Base-by-base conservation (phyloP, 1,140 invertebrate genomes). In the Trichonephila clavipes region DNA sequence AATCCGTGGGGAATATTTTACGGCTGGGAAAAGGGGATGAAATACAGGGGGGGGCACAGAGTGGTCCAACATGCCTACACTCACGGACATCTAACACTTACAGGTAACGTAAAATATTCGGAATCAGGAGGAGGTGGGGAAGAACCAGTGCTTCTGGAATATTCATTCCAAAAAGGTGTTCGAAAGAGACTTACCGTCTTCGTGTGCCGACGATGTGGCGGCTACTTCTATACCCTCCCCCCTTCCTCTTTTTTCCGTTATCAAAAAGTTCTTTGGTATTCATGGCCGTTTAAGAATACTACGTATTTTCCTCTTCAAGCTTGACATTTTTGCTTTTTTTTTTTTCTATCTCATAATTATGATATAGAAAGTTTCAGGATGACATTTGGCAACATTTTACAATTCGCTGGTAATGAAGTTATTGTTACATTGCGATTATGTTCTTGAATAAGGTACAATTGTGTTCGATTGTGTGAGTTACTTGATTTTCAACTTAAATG, bases 1-100 rank as follows among this genome's bases (percentile, higher is more conserved):
- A 24, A 59, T 7, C 58, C 24, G 83, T 28, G 58, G 83, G 83
- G 83, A 59, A 86, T 86, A 86, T 51, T 86, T 86, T 86, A 86
- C 58, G 83, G 61, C 24, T 16, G 83, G 16, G 14, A n/a, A 19
- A 1, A 28, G 82, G 82, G 82, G 34, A 18, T 40, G 16, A 18
- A 19, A 7, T 8, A 58, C 0, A 2, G 1, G 19, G 83, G 24
- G 83, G n/a, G 3, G 14, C 19, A 28, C 44, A 34, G 58, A 86
- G 58, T 86, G 83, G 83, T 19, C 58, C 83, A 86, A 86, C 83
- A 86, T 86, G 83, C 83, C 83, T 62, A 14, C 58, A 24, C 58
- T 62, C 58, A 62, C 21, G 21, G 83, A 86, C 83, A 86, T 58
- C 83, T 58, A 86, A 62, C 83, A 86, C 83, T 86, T 86, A 8